Evolutionary conservation across 2,113 vertebrate species (phyloP), one percentile per base, ranked within the genome.

Genomic region (Ammodytes dubius): DNA sequence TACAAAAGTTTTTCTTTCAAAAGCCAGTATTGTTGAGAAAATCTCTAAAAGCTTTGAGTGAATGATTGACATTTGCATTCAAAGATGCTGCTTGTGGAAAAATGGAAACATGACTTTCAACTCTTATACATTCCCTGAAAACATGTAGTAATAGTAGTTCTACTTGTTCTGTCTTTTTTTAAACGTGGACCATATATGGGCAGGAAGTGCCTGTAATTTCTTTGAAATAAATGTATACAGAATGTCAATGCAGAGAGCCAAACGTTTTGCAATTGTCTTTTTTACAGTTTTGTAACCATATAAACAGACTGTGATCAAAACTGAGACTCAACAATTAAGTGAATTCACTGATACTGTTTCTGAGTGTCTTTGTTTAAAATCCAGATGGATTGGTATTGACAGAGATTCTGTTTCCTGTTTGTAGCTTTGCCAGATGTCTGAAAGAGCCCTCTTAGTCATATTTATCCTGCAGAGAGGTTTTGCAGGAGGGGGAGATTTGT

Each of bases 381-480:
- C 49, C 14, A 46, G 49, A 40, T 13, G 10, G 37, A 63, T 19
- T 42, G 42, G 39, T 13, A 11, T 4, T 37, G 40, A 45, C 17
- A 19, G 15, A 72, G 43, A 65, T 57, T 47, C 46, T 11, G 40
- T 54, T 14, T 65, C 52, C 43, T 71, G 43, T 67, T 67, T 43
- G 43, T n/a, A n/a, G 72, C 6, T 43, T 65, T 59, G 35, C 39
- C 52, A 65, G 79, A 63, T 81, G 14, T 53, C 75, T 70, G 13
- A 78, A 67, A 37, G 76, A 40, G 46, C 46, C 12, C 14, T 12
- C n/a, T 77, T 19, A 4, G 13, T 77, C 43, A 43, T 47, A 14
- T 39, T 42, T 49, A 10, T 12, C 6, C 27, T 15, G 10, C 12
- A 14, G 11, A 70, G 58, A 39, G 42, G 4, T 37, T 35, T 27